phyloP scores from a whole-genome alignment of 1,140 invertebrate species.

The Metaphire vulgaris region DNA sequence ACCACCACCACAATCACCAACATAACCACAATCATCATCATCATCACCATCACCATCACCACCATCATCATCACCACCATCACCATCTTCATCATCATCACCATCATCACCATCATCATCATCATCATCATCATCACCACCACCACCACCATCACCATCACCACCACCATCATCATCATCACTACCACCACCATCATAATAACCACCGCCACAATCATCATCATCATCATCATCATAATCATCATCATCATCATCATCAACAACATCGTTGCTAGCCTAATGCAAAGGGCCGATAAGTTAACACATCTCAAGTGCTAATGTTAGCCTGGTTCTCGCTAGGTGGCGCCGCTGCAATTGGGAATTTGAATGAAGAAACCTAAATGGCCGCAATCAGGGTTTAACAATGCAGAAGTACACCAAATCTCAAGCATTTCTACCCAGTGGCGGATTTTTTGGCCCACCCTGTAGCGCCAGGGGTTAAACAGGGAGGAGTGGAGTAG shows the following conservation, averaged over 20 bases:
- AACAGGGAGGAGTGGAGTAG: too few relatives aligned
- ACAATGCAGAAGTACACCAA: too few relatives aligned
- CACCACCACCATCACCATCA: constrained; percentile 2
- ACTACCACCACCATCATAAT: constrained; percentile 1
- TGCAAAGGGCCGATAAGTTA: too few relatives aligned
- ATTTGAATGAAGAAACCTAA: too few relatives aligned
- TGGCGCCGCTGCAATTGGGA: too few relatives aligned
- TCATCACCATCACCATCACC: constrained; percentile 10
- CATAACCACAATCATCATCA: not conserved
- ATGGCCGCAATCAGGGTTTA: too few relatives aligned
- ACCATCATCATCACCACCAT: constrained; percentile 10
- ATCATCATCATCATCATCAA: constrained; percentile 17
- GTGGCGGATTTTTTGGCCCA: too few relatives aligned
- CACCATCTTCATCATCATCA: constrained; percentile 15
- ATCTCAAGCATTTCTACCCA: too few relatives aligned
- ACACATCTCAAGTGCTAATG: too few relatives aligned
- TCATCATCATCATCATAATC: constrained; percentile 1
- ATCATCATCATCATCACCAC: constrained; percentile 7
- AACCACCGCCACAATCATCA: constrained; percentile 2
- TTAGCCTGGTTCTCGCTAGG: too few relatives aligned
- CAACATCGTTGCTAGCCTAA: too few relatives aligned
- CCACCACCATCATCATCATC: constrained; percentile 19
- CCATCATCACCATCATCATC: constrained; percentile 10
- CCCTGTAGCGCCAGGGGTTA: too few relatives aligned
- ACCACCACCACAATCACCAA: not conserved